A percentile compares a stretch with the other conserved stretches of the same genome.
These are phyloP conservation scores for Amazonetta brasiliensis DNA, from an alignment of 2,797 vertebrate genomes.

Conservation along the genomic window DNA sequence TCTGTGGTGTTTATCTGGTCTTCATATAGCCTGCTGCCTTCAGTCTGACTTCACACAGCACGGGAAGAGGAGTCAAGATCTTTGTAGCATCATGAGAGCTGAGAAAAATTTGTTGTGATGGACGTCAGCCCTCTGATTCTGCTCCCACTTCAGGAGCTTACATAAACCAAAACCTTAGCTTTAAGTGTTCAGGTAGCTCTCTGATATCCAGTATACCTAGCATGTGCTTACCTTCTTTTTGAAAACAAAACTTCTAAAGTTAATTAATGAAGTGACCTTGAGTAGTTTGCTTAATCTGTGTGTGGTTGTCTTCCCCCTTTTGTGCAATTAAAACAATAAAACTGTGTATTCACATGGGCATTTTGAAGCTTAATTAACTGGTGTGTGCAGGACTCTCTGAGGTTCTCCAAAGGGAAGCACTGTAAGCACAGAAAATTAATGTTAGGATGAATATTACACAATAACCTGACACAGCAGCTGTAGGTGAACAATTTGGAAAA, in stretches of 20 bases:
- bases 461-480: neutral
- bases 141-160: neutral
- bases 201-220: neutral
- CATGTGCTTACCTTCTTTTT: neutral
- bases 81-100: neutral
- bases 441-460: neutral
- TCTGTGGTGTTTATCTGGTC: neutral
- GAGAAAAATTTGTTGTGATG: neutral
- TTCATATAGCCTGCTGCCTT: neutral
- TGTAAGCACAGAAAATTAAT: neutral
- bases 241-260: neutral
- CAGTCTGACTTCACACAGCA: accelerated
- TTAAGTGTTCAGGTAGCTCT: neutral
- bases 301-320: neutral
- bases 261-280: slow-evolving; percentile 38
- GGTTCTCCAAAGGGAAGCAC: neutral
- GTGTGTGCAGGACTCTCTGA: neutral
- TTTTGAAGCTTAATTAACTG: slow-evolving; percentile 48
- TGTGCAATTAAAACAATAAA: slow-evolving; percentile 41
- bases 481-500: neutral
- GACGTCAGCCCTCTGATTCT: neutral
- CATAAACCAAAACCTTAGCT: neutral
- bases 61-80: neutral
- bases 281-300: neutral
- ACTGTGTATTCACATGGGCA: neutral